Evolutionary conservation across 2,797 vertebrate species (phyloP).

Genomic region (Rhincodon typus): DNA sequence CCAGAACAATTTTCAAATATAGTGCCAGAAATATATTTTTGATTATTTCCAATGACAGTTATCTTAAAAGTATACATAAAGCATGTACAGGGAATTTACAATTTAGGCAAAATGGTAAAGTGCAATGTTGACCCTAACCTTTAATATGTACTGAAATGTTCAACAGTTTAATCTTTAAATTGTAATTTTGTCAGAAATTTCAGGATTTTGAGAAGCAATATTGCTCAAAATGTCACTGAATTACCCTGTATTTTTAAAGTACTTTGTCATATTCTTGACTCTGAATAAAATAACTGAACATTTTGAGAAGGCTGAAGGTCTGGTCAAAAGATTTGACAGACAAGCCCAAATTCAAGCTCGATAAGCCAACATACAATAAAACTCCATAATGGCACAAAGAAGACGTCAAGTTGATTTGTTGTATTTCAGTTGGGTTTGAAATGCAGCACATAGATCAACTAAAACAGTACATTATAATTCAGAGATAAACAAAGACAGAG

Average conservation of each 20-base stretch:
- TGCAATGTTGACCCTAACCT: not conserved
- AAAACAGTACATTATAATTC: not conserved
- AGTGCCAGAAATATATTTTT: not conserved
- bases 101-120: not conserved
- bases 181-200: not conserved
- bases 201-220: not conserved
- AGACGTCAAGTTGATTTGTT: constrained; percentile 15
- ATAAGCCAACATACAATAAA: not conserved
- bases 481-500: constrained; percentile 4
- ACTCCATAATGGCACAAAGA: constrained; percentile 14
- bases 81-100: not conserved
- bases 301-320: not conserved
- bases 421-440: constrained; percentile 16
- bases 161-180: not conserved
- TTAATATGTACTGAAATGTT: not conserved
- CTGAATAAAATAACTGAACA: not conserved
- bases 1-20: not conserved
- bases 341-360: not conserved
- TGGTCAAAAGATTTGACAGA: not conserved
- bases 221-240: not conserved
- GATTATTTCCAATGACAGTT: not conserved
- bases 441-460: constrained; percentile 1
- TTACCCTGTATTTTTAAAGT: not conserved
- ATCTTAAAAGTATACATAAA: not conserved
- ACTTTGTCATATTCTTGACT: not conserved